Evolutionary conservation across 1,140 invertebrate genomes (phyloP).

Genomic region (Drosophila azteca): DNA sequence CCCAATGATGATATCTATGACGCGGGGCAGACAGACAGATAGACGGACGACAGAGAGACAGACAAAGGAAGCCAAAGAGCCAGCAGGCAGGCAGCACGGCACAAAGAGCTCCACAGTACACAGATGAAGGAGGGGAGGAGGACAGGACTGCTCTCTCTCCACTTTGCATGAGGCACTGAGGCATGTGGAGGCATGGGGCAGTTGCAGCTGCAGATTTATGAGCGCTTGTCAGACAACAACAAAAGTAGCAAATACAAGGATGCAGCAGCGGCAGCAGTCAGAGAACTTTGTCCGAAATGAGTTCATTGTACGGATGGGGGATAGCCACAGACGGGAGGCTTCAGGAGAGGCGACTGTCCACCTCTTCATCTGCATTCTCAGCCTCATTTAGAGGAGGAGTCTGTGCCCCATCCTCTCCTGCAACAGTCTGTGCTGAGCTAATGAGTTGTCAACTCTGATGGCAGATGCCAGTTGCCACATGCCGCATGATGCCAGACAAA

Average conservation of each 20-base stretch:
- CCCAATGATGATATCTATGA: slow-evolving; percentile 76
- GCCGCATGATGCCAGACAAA: slow-evolving; percentile 1
- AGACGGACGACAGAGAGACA: slow-evolving; percentile 44
- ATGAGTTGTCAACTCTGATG: slow-evolving; percentile 68
- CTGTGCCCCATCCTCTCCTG: neutral
- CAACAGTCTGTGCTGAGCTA: slow-evolving; percentile 37
- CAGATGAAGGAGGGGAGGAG: neutral
- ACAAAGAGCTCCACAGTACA: slow-evolving; percentile 52
- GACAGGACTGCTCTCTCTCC: slow-evolving; percentile 8
- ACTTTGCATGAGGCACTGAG: slow-evolving; percentile 46
- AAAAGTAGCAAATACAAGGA: slow-evolving; percentile 37
- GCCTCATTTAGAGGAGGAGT: too few relatives aligned
- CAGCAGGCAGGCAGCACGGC: slow-evolving; percentile 11
- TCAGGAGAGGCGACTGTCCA: too few relatives aligned
- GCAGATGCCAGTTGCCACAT: slow-evolving; percentile 4
- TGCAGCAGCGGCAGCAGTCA: slow-evolving; percentile 11
- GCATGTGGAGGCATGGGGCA: slow-evolving; percentile 20
- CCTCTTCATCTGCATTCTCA: too few relatives aligned
- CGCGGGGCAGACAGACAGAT: slow-evolving; percentile 25
- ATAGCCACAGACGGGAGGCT: too few relatives aligned
- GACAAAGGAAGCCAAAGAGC: slow-evolving; percentile 52
- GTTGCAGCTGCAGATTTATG: slow-evolving; percentile 64
- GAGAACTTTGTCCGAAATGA: slow-evolving; percentile 48
- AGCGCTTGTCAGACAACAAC: slow-evolving; percentile 66
- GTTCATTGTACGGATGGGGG: slow-evolving; percentile 60